Base-by-base conservation (phyloP, 2,888 invertebrate genomes). In the Altica lythri region DNA sequence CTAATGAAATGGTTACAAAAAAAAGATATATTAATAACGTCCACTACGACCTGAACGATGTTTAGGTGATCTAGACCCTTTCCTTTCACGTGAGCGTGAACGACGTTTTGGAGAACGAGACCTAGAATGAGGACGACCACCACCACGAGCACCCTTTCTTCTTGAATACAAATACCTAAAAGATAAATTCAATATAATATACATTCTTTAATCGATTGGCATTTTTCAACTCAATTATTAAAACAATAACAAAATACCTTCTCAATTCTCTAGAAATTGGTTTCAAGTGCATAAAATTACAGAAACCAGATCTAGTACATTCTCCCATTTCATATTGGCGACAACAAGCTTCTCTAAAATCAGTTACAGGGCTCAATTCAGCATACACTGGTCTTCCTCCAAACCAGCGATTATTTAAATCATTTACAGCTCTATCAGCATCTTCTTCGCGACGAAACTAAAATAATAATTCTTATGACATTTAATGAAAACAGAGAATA, bases 271-370 rank as follows among this genome's bases (percentile, higher is more conserved):
- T 83, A 0, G 97, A 97, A 68, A 99, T 98, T 8, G 98, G 98
- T 74, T 99, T 99, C 75, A 99, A 81, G 75, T 99, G 99, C 99
- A 99, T 99, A 79, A 99, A 99, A 80, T 99, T 99, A 78, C 99
- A 99, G 79, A 99, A 99, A 27, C 98, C 99, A 68, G 96, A 96
- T 51, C 98, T 85, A 0, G 96, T 97, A 76, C 99, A 99, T 78
- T 97, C 98, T 1, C 96, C 97, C 94, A 97, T 96, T 80, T 99
- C 98, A 75, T 99, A 99, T 78, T 99, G 99, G 27, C 99, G 88
- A 75, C 99, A 99, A 74, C 99, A 98, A 0, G 98, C 98, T 80
- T 99, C 99, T 68, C 98, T 86, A 75, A 99, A 99, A 79, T 99
- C 99, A 48, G 99, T 99, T 0, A 99, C 99, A 0, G 99, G 99